A percentile compares a stretch with the other conserved stretches of the same genome.
These are phyloP conservation scores for Eupithecia vulgata DNA, from an alignment of 2,888 invertebrate species.

Conservation along the genomic window DNA sequence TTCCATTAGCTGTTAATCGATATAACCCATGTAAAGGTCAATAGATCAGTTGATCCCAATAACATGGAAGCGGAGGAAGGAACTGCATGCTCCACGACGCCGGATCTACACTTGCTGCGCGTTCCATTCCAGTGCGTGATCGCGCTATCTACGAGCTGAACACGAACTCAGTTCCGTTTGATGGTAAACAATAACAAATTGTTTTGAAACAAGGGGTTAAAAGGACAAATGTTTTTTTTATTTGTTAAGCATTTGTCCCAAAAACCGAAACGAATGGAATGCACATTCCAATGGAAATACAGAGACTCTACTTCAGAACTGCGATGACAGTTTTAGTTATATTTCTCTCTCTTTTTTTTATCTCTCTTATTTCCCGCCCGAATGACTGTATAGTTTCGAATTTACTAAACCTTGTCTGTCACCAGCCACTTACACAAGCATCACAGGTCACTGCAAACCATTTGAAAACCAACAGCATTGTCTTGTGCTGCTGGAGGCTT, in stretches of 20 bases:
- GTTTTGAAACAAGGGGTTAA: conserved; percentile 8
- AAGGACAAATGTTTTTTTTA: conserved; percentile 22
- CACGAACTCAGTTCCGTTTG: conserved; percentile 13
- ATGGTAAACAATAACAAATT: conserved; percentile 13
- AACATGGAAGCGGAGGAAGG: conserved; percentile 48
- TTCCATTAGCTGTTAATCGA: background rate
- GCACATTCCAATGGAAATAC: background rate
- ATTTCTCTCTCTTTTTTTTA: no score
- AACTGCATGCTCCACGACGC: conserved; percentile 61
- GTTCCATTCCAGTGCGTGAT: conserved; percentile 36
- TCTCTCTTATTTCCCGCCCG: no score
- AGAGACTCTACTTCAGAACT: background rate
- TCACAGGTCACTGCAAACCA: background rate
- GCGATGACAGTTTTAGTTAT: background rate
- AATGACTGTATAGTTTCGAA: background rate
- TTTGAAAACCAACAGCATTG: background rate
- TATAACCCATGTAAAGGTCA: background rate
- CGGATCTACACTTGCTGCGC: conserved; percentile 69
- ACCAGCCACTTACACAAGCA: background rate
- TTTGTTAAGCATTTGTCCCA: conserved; percentile 14
- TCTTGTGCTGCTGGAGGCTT: background rate
- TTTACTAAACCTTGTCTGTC: background rate
- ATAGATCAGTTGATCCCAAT: conserved; percentile 21
- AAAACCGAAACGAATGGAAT: no score
- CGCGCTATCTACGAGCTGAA: conserved; percentile 13